Percentiles rank a stretch among this genome's conserved stretches.
These are phyloP conservation scores for Montipora capricornis DNA, from an alignment of 64 coral and sea anemone genomes.

Conservation along the genomic window DNA sequence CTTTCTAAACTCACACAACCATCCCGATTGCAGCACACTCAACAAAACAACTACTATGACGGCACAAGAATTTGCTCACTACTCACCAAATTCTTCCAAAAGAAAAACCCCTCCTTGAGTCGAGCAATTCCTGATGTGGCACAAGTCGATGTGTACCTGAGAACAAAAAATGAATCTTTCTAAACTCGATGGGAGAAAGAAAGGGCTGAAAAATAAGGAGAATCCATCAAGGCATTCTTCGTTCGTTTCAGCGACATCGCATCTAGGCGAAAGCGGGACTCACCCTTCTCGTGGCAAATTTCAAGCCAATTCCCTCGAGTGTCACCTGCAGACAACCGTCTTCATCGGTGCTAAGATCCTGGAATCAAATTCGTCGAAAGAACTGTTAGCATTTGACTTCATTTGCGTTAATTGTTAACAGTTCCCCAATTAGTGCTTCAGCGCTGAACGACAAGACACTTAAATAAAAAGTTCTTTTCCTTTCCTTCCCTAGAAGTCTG, in stretches of 20 bases:
- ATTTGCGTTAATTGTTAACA: too few species aligned
- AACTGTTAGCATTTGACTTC: neutral
- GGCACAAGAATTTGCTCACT: neutral
- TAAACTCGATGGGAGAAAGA: too few species aligned
- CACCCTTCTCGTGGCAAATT: slow-evolving; percentile 86
- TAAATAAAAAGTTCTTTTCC: too few species aligned
- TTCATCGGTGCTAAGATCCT: slow-evolving; percentile 82
- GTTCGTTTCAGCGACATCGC: neutral
- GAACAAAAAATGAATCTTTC: neutral
- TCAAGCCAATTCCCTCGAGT: slow-evolving; percentile 87
- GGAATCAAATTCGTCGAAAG: neutral
- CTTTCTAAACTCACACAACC: too few species aligned
- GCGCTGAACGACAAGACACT: too few species aligned
- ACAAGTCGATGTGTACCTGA: slow-evolving; percentile 94
- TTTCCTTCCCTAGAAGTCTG: too few species aligned
- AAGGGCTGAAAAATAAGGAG: too few species aligned
- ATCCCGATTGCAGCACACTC: too few species aligned
- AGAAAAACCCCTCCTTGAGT: slow-evolving; percentile 97
- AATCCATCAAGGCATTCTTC: too few species aligned
- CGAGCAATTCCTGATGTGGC: slow-evolving; percentile 96
- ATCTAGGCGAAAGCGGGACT: neutral
- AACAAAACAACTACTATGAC: too few species aligned
- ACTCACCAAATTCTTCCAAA: slow-evolving; percentile 94
- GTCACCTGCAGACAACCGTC: slow-evolving; percentile 78
- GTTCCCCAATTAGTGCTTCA: too few species aligned